Percentiles rank a stretch among this genome's conserved stretches.
These are phyloP conservation scores for Medauroidea extradentata DNA, from an alignment of 1,140 invertebrate species.

Conservation along the genomic window DNA sequence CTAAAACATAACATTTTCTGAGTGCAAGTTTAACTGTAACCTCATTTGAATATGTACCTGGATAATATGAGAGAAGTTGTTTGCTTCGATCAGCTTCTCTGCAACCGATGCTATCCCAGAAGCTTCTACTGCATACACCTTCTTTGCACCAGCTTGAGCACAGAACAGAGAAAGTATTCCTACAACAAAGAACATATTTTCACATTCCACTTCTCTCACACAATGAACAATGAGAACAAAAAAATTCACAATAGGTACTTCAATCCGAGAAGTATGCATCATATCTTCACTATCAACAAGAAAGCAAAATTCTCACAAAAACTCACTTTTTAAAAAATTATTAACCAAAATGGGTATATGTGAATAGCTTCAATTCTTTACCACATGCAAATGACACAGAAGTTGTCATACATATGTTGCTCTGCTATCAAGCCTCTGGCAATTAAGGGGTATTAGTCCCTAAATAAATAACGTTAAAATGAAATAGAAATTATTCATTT, in stretches of 20 bases:
- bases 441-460: too few species aligned
- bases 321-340: background rate
- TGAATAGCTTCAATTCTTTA: background rate
- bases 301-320: background rate
- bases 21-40: too few species aligned
- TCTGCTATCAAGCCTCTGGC: too few species aligned
- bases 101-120: slow-evolving; percentile 79
- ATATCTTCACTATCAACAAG: background rate
- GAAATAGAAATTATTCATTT: too few species aligned
- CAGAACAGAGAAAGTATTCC: slow-evolving; percentile 96
- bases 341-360: background rate
- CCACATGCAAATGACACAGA: too few species aligned
- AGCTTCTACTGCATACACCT: slow-evolving; percentile 90
- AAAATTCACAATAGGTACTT: background rate
- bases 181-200: slow-evolving; percentile 31
- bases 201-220: too few species aligned
- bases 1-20: too few species aligned
- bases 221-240: slow-evolving; percentile 5
- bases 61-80: slow-evolving; percentile 34
- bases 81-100: slow-evolving; percentile 67
- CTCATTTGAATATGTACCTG: too few species aligned
- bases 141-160: slow-evolving; percentile 84
- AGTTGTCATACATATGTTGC: too few species aligned
- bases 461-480: too few species aligned
- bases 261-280: background rate